Evolutionary conservation across 2,888 invertebrate genomes (phyloP).

Genomic region (Zygaena filipendulae): DNA sequence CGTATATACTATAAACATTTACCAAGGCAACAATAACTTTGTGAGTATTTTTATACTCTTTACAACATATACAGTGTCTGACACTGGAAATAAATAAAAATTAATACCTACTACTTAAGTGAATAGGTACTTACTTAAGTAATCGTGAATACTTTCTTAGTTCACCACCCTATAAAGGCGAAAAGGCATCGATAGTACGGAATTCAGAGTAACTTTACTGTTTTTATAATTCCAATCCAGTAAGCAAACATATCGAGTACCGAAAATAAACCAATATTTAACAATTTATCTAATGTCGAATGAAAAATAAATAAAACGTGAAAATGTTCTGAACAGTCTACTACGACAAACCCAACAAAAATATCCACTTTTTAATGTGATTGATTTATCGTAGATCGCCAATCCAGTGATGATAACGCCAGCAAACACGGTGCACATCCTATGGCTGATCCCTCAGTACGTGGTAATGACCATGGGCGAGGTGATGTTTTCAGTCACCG

Average conservation of each 20-base stretch:
- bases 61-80: too few species aligned
- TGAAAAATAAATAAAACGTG: neutral
- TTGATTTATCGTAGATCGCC: conserved; percentile 26
- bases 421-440: conserved; percentile 81
- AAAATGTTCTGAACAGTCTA: neutral
- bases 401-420: conserved; percentile 64
- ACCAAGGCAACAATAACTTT: conserved; percentile 38
- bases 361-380: neutral
- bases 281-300: neutral
- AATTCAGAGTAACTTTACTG: too few species aligned
- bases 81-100: too few species aligned
- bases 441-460: conserved; percentile 93
- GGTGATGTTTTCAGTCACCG: conserved; percentile 96
- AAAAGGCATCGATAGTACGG: too few species aligned
- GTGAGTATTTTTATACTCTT: too few species aligned
- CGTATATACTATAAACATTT: conserved; percentile 70
- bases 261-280: too few species aligned
- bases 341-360: neutral
- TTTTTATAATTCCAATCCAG: too few species aligned
- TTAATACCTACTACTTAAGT: too few species aligned
- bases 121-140: too few species aligned
- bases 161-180: too few species aligned
- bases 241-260: too few species aligned
- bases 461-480: conserved; percentile 92
- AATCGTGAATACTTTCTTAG: too few species aligned